Base-by-base conservation (phyloP, 1,140 invertebrate genomes). In the Zaprionus vittiger region DNA sequence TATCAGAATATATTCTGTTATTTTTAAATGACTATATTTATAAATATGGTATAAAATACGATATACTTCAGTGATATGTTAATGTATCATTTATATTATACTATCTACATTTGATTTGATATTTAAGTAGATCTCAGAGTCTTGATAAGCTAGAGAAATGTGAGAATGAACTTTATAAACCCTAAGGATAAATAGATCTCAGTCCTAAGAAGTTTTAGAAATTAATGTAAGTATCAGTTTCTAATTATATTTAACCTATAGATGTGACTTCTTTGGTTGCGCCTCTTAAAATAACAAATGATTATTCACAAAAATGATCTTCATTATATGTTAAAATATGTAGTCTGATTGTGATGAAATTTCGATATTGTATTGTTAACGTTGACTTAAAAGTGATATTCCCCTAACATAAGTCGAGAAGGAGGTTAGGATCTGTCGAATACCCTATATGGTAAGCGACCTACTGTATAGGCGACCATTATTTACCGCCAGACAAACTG, bases 211-310 rank as follows among this genome's bases (percentile, higher is more conserved):
- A 28, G 26, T 28, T 28, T 1, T 2, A 2, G 26, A 28, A 28
- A 11, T 31, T 7, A 31, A 31, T 31, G 7, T 9, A 31, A 38
- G 4, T 38, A 15, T 15, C 37, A 15, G 12, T 15, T 38, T 38
- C 37, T 0, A 14, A 15, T 38, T 38, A 2, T 7, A 31, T 7
- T 31, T 9, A 9, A 31, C 1, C 6, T 28, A 6, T 6, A 1
- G 5, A 31, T 31, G 5, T 28, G 1, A 5, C 26, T 9, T 9
- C 1, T 31, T 31, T 31, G 1, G 28, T 11, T 31, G 9, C 31
- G 9, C 3, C 31, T 34, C 9, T 11, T 34, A 0, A 0, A 0
- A 11, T 3, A 34, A 11, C 0, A 34, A 11, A 31, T 2, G 9
- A 11, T 11, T 11, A 11, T 11, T 11, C 3, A 31, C 31, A 31